Evolutionary conservation across 2,797 vertebrate genomes (phyloP), one percentile per base, ranked within the genome.

Genomic region (Bothrops alternatus): DNA sequence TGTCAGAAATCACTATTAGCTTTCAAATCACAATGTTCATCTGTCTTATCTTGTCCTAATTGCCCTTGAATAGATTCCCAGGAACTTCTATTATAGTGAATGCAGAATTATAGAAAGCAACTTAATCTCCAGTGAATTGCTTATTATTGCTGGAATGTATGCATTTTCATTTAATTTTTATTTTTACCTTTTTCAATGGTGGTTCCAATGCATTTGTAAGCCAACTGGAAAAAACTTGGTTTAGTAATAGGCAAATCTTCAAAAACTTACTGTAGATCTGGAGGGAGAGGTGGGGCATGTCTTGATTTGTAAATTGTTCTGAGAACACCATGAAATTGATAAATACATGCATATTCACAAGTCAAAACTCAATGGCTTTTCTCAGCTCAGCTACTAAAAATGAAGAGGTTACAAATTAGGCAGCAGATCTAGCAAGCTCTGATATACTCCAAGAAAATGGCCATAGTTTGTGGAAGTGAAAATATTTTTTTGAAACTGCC

Each of bases 401-500:
- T 28, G 18, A 7, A 13, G 14, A 8, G 6, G 63, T 13, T n/a
- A 65, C 63, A 13, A 28, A n/a, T n/a, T 53, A 57, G 11, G 11
- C 28, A 37, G 32, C n/a, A 58, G 18, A 16, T 23, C 26, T 28
- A 23, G 60, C 53, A 47, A 69, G 10, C 16, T 11, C 28, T 55
- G 1, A 53, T n/a, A 32, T 18, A 10, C 12, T 90, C 13, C 12
- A 26, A 37, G 50, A 90, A 90, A 90, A 57, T 13, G 20, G 32
- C 32, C 47, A 47, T 92, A 94, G 95, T 94, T 26, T 50, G 14
- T 96, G 95, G 94, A 92, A 92, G 95, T 37, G 91, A 94, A 96
- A 93, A 32, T 57, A 96, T 95, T 96, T 93, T 94, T 93, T 96
- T 94, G 93, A 92, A 95, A 94, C 89, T 96, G 93, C 95, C 95